Conservation (phyloP, 2,888 invertebrate genomes). For the Caenorhabditis sp. region DNA sequence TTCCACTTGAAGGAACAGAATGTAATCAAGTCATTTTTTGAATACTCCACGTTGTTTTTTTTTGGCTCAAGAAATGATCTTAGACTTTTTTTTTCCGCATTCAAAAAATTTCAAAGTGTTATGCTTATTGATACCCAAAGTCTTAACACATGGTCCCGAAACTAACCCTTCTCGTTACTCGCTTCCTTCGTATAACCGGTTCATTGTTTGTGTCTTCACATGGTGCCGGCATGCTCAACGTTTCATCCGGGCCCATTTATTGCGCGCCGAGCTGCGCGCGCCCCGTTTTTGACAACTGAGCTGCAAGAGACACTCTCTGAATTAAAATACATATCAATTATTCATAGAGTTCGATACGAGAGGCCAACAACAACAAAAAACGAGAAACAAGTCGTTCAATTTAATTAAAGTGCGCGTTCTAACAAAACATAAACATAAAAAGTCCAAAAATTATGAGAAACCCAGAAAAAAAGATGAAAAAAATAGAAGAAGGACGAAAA, state of each 20-base stretch:
- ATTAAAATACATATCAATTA: not conserved
- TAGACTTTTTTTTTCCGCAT: no score
- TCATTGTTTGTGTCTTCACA: slow-evolving; percentile 17
- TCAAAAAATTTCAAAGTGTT: no score
- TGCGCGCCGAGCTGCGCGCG: slow-evolving; percentile 15
- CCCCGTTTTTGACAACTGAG: slow-evolving; percentile 2
- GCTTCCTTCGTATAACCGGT: slow-evolving; percentile 33
- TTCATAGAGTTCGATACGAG: slow-evolving; percentile 4
- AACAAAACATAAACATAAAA: slow-evolving; percentile 7
- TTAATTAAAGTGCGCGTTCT: not conserved
- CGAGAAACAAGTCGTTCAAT: slow-evolving; percentile 10
- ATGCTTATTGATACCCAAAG: no score
- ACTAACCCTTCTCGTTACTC: slow-evolving; percentile 44
- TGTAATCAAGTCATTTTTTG: no score
- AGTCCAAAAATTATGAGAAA: not conserved
- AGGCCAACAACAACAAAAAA: not conserved
- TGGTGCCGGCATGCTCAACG: slow-evolving; percentile 8
- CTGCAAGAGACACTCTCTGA: not conserved
- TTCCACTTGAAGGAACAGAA: no score
- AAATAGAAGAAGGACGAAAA: slow-evolving; percentile 1
- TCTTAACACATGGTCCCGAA: no score
- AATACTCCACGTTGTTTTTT: no score
- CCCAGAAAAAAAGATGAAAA: not conserved
- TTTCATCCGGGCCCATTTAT: slow-evolving; percentile 42
- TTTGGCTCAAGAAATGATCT: no score